Base-by-base conservation (phyloP, 64 coral and sea anemone genomes). In the Acropora yongei region DNA sequence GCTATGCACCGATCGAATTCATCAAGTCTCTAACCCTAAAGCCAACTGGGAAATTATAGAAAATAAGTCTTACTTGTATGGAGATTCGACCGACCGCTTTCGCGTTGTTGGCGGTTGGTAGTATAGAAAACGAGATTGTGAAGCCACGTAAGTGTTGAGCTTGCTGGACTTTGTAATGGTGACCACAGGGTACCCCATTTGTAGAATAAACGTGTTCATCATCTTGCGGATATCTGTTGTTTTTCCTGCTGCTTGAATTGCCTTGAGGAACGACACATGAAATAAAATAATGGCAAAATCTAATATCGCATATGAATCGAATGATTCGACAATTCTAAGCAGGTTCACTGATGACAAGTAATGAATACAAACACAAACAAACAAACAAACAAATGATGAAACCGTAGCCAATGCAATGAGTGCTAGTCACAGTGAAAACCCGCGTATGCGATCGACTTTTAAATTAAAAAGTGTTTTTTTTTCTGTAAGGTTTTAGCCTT, bases 111-210 rank as follows among this genome's bases (percentile, higher is more conserved):
- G 51, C 44, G 30, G 30, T 30, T 40, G 80, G 60, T 93, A 76
- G 61, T 93, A 93, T 7, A 93, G 5, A 46, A 93, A 93, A n/a
- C 83, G 82, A 20, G 79, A 47, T 47, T 93, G 91, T 16, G 73
- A 51, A 4, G 73, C 91, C 75, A 39, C 8, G 47, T 80, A 93
- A 3, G 84, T 93, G 11, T 80, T 63, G 13, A 41, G 20, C 18
- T 57, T 61, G 10, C 2, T 14, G 8, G 82, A 53, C 44, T 86
- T 69, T 77, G 66, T 67, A 40, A 93, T 87, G 53, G 91, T 87
- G 2, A 93, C 78, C 14, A 93, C 91, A 43, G 91, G 91, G 20
- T 87, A 93, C 13, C 83, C 83, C 48, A 74, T 80, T 12, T 93
- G 75, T 8, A 47, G 50, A 8, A 67, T 88, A 44, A 84, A 93